Conservation (phyloP, 1,140 invertebrate genomes). For the Trichoplusia ni region DNA sequence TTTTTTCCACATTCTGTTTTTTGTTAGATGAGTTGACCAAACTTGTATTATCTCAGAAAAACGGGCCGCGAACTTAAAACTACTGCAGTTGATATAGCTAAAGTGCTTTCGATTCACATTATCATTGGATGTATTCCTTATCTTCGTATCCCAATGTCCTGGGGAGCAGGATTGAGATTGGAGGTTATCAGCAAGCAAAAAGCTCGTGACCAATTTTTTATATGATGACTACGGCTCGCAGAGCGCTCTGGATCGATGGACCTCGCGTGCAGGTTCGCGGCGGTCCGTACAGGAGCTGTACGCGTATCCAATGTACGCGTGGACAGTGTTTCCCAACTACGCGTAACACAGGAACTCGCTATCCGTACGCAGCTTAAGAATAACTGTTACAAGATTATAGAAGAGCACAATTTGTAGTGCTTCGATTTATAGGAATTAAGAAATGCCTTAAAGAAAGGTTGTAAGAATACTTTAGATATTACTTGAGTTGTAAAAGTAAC, state of each 20-base stretch:
- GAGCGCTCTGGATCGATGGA: slow-evolving; percentile 19
- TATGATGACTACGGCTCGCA: background rate
- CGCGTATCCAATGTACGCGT: no score
- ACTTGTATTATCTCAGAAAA: background rate
- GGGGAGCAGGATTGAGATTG: slow-evolving; percentile 33
- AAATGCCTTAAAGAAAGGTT: no score
- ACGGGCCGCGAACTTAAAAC: background rate
- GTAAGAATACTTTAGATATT: no score
- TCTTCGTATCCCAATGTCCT: slow-evolving; percentile 41
- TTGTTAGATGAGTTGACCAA: no score
- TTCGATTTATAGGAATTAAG: no score
- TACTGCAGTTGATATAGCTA: background rate
- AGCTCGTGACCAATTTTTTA: slow-evolving; percentile 24
- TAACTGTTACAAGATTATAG: no score
- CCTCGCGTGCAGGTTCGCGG: slow-evolving; percentile 23
- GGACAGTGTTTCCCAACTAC: slow-evolving; percentile 6
- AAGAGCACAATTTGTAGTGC: no score
- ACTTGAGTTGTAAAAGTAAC: no score
- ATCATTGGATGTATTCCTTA: slow-evolving; percentile 42
- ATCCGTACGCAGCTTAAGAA: slow-evolving; percentile 12
- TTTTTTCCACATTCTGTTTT: no score
- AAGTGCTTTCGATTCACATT: background rate
- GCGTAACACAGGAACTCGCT: slow-evolving; percentile 19
- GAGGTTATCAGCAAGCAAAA: slow-evolving; percentile 30
- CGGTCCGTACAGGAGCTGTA: slow-evolving; percentile 25